Base-by-base conservation (phyloP, 2,888 invertebrate species). In the Leptopilina drosophilae region DNA sequence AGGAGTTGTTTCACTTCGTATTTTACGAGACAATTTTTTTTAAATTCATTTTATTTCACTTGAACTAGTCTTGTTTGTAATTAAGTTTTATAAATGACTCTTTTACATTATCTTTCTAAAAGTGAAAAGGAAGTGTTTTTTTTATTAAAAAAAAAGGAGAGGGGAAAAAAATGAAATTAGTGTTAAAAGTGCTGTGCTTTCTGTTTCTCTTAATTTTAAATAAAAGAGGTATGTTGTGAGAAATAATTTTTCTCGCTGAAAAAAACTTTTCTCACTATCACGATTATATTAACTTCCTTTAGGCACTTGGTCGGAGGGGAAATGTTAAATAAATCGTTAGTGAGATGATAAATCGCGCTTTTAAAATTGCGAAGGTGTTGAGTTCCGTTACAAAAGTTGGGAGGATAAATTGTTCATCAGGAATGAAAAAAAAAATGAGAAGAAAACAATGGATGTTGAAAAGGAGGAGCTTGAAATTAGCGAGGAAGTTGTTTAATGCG, bases 401-500 rank as follows among this genome's bases (percentile, higher is more conserved):
- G 73, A 33, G 67, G 53, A 73, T 73, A 56, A 56, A 73, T 73
- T 73, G 53, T 33, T 26, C 73, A 73, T 73, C 73, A 73, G 53
- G 49, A 42, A 42, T 42, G 42, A 49, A 49, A 49, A 49, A 49
- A 49, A 73, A 56, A 56, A 56, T 73, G 9, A 73, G n/a, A 53
- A 56, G 56, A 73, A 69, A 69, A 56, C 53, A 73, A 56, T 53
- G 33, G 53, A 56, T 33, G 53, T 33, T 73, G 11, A 69, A 77
- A 53, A 76, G 79, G 78, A 78, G 82, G 81, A 81, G 79, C 80
- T 81, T 81, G 81, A 88, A 89, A 89, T 89, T 88, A 88, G 87
- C 85, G 84, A 82, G 76, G 87, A 89, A 88, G 87, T 89, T 88
- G 87, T 87, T 89, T 86, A 87, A 88, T 89, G 87, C 85, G 85